A percentile compares a stretch with the other conserved stretches of the same genome.
Evolutionary conservation across 2,113 vertebrate genomes (phyloP).

Genomic region (Stercorarius parasiticus): DNA sequence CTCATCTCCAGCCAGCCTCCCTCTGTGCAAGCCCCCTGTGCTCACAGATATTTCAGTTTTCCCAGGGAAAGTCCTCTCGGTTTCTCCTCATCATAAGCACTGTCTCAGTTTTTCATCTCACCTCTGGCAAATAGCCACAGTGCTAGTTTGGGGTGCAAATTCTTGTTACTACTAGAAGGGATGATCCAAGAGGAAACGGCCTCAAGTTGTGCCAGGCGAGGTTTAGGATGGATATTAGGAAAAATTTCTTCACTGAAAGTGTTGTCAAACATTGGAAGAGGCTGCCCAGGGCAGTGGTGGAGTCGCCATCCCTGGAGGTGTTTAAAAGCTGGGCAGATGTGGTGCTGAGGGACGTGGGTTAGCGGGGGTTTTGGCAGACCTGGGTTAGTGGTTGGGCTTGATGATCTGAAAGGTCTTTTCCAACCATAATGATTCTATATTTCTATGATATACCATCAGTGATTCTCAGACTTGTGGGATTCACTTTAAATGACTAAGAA

Average conservation of each 20-base stretch:
- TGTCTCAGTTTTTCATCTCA: not conserved
- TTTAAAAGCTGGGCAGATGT: not conserved
- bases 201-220: not conserved
- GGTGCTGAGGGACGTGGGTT: not conserved
- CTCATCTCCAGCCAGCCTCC: not conserved
- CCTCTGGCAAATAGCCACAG: not conserved
- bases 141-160: not conserved
- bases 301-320: not conserved
- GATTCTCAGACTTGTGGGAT: not conserved
- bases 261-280: not conserved
- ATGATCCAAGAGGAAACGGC: not conserved
- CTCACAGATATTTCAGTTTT: not conserved
- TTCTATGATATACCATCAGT: not conserved
- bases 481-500: not conserved
- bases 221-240: not conserved
- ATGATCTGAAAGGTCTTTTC: not conserved
- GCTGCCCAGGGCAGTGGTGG: not conserved
- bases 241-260: not conserved
- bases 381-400: not conserved
- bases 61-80: not conserved
- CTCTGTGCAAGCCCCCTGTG: not conserved
- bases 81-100: not conserved
- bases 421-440: not conserved
- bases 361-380: not conserved
- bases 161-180: not conserved